Conservation (phyloP, 2,888 invertebrate species). For the Melinopterus prodromus region DNA sequence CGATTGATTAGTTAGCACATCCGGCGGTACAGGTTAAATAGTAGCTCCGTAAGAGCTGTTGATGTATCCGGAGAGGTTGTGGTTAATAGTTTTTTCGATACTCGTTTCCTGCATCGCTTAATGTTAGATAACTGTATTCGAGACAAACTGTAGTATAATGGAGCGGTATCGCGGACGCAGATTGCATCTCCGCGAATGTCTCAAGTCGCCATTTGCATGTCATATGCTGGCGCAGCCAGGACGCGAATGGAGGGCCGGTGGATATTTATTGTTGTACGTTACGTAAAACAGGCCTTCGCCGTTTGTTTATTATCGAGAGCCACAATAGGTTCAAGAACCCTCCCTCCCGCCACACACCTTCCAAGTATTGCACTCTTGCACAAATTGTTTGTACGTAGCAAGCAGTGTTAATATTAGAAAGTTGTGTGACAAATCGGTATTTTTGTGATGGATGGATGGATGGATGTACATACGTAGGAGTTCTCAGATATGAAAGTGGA, state of each 20-base stretch:
- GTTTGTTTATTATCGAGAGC: not conserved
- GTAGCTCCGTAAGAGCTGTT: not conserved
- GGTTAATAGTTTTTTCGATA: slow-evolving; percentile 4
- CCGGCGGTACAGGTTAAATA: not conserved
- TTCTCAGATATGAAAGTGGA: not conserved
- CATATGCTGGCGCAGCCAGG: not conserved
- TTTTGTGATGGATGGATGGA: not conserved
- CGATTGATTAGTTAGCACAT: not conserved
- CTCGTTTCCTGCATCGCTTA: not conserved
- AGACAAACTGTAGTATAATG: not conserved
- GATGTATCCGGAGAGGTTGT: not conserved
- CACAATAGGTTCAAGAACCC: not conserved
- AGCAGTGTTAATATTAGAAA: not conserved
- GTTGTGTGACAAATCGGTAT: not conserved
- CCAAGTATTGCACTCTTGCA: not conserved
- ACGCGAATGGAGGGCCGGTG: not conserved
- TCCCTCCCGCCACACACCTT: not conserved
- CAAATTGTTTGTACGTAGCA: not conserved
- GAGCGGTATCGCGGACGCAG: not conserved
- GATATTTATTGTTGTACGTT: not conserved
- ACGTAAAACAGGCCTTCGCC: not conserved
- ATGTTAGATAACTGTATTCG: not conserved
- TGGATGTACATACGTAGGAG: not conserved
- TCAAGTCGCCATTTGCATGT: not conserved
- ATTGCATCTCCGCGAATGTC: not conserved